Evolutionary conservation across 1,140 invertebrate genomes (phyloP).

Genomic region (Ceratina calcarata): DNA sequence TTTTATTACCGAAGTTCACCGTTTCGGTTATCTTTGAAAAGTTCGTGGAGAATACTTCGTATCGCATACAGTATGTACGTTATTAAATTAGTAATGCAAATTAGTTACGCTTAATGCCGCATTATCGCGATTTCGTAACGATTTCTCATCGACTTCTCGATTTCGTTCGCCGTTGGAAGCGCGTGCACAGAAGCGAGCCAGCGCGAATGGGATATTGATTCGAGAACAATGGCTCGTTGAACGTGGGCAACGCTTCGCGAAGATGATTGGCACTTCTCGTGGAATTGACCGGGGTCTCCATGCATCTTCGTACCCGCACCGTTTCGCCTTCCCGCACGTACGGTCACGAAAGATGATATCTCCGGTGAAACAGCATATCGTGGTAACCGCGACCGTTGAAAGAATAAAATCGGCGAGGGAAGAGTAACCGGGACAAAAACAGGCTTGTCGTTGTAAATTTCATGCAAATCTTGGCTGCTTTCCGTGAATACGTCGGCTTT

Average conservation of each 20-base stretch:
- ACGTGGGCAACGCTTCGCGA: background rate
- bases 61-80: too few species aligned
- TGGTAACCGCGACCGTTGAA: conserved; percentile 36
- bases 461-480: conserved; percentile 38
- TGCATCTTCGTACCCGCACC: background rate
- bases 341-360: conserved; percentile 44
- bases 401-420: conserved; percentile 36
- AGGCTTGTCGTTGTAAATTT: conserved; percentile 38
- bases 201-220: conserved; percentile 27
- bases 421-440: conserved; percentile 27
- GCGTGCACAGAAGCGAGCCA: background rate
- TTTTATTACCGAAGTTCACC: too few species aligned
- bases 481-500: conserved; percentile 45
- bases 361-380: conserved; percentile 36
- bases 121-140: too few species aligned
- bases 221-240: conserved; percentile 42
- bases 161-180: background rate
- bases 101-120: too few species aligned
- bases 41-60: too few species aligned
- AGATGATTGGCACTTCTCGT: conserved; percentile 45
- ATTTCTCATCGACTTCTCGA: background rate
- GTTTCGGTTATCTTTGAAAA: too few species aligned
- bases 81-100: too few species aligned
- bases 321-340: conserved; percentile 2
- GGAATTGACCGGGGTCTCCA: background rate